Percentiles rank a stretch among this genome's conserved stretches.
These are phyloP conservation scores for Eupsilia transversa DNA, from an alignment of 2,888 invertebrate genomes.

Conservation along the genomic window DNA sequence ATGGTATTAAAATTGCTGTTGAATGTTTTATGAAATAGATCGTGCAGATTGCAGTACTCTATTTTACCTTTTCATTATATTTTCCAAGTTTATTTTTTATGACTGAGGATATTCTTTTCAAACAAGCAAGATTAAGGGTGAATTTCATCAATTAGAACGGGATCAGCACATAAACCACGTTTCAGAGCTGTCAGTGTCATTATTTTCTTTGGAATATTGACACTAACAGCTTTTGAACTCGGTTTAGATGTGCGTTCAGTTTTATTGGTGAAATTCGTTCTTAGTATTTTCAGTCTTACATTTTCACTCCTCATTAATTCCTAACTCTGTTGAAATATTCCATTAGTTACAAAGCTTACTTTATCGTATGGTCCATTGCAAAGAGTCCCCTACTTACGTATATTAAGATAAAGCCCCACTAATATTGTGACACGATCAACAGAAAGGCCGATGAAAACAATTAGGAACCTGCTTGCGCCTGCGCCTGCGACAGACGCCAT, in stretches of 20 bases:
- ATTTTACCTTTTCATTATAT: not conserved
- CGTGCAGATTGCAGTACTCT: slow-evolving; percentile 33
- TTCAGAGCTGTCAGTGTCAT: no score
- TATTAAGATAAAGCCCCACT: slow-evolving; percentile 38
- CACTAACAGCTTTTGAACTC: no score
- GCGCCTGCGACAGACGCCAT: slow-evolving; percentile 54
- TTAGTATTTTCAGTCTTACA: no score
- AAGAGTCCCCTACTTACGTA: not conserved
- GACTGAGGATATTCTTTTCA: not conserved
- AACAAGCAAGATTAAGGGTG: not conserved
- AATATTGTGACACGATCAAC: slow-evolving; percentile 67
- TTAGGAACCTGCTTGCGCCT: slow-evolving; percentile 73
- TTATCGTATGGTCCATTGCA: not conserved
- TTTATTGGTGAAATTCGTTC: no score
- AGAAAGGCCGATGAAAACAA: slow-evolving; percentile 77
- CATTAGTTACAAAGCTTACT: not conserved
- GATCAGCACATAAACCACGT: no score
- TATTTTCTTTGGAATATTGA: no score
- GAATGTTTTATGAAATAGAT: slow-evolving; percentile 67
- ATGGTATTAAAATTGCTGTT: slow-evolving; percentile 63
- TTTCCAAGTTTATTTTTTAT: slow-evolving; percentile 1
- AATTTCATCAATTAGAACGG: no score
- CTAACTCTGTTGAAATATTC: not conserved
- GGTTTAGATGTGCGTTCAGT: no score
- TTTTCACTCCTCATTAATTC: not conserved